Conservation (phyloP, 1,140 invertebrate species). For the Pogonus chalceus region DNA sequence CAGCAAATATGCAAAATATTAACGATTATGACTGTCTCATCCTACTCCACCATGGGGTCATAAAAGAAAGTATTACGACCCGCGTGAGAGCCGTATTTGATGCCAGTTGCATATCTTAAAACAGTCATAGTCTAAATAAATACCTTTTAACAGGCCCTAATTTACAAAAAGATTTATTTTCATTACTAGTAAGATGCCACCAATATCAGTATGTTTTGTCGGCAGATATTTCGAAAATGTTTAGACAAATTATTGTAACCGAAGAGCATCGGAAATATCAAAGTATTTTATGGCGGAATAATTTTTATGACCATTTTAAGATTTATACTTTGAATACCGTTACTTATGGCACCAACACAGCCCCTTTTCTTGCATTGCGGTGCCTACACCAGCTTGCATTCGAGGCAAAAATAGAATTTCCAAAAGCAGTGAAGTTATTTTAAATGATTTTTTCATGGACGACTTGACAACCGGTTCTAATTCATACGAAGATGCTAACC, state of each 20-base stretch:
- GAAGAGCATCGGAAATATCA: constrained; percentile 29
- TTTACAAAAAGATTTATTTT: constrained; percentile 29
- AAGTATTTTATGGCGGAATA: constrained; percentile 33
- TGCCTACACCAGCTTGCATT: constrained; percentile 14
- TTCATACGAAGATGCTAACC: constrained; percentile 8
- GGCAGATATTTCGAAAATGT: constrained; percentile 24
- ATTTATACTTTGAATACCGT: constrained; percentile 22
- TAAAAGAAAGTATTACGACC: constrained; percentile 25
- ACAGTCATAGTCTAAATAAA: constrained; percentile 27
- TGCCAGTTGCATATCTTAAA: constrained; percentile 21
- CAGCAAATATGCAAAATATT: constrained; percentile 23
- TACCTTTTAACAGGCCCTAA: constrained; percentile 26
- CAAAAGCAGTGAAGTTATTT: constrained; percentile 20
- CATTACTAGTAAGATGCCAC: constrained; percentile 25
- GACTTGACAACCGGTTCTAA: constrained; percentile 31
- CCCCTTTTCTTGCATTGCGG: constrained; percentile 24
- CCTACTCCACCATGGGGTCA: constrained; percentile 33
- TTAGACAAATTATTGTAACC: not conserved
- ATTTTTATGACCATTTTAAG: not conserved
- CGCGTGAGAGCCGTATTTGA: constrained; percentile 30
- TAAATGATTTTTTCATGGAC: constrained; percentile 35
- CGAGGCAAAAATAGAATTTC: constrained; percentile 16
- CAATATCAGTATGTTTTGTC: constrained; percentile 19
- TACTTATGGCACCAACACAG: constrained; percentile 23
- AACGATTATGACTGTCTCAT: constrained; percentile 19